phyloP scores from a whole-genome alignment of 1,140 invertebrate genomes.

The Dysdera silvatica region DNA sequence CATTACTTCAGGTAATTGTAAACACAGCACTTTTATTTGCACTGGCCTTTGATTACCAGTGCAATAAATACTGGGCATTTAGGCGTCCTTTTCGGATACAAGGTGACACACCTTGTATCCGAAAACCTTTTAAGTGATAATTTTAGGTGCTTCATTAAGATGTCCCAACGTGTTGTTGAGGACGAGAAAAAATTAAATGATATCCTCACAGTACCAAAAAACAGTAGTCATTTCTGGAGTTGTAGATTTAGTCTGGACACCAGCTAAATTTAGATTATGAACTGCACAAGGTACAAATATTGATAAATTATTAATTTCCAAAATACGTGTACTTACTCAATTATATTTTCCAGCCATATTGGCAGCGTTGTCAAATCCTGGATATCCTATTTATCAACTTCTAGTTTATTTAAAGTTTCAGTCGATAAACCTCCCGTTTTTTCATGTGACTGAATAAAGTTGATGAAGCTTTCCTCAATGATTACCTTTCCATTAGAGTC shows the following conservation, averaged over 20 bases:
- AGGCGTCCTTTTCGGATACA: too few species aligned
- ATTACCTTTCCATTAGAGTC: constrained; percentile 5
- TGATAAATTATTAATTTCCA: too few species aligned
- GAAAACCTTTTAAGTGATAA: background rate
- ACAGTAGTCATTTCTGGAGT: background rate
- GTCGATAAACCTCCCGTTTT: too few species aligned
- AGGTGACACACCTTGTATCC: background rate
- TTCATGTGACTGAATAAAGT: too few species aligned
- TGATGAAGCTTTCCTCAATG: constrained; percentile 11
- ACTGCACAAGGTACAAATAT: too few species aligned
- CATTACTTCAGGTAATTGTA: too few species aligned
- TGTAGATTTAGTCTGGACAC: background rate
- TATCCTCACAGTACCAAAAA: constrained; percentile 3
- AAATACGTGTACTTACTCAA: constrained; percentile 1
- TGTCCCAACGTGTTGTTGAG: too few species aligned
- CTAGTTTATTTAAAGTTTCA: too few species aligned
- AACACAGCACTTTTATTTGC: too few species aligned
- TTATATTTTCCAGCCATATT: constrained; percentile 8
- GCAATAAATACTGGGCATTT: too few species aligned
- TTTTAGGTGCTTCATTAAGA: too few species aligned
- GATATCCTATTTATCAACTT: constrained; percentile 2
- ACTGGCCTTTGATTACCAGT: too few species aligned
- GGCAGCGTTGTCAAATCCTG: background rate
- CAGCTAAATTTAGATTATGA: constrained; percentile 15
- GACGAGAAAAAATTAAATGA: constrained; percentile 1